Evolutionary conservation across 2,888 invertebrate species (phyloP).

Genomic region (Agrotis ipsilon): DNA sequence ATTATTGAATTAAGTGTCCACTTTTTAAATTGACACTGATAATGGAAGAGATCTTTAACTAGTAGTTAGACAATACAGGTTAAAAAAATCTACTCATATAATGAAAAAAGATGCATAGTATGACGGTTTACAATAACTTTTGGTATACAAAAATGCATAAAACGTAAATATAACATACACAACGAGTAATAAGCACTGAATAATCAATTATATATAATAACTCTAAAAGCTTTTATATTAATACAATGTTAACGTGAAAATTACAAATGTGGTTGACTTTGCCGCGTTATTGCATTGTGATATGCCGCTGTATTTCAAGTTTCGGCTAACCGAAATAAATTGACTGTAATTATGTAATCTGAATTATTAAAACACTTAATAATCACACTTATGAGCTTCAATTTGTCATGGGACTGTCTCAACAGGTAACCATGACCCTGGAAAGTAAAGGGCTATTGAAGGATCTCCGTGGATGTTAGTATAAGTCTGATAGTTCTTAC

Average conservation of each 20-base stretch:
- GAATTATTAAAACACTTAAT: constrained; percentile 6
- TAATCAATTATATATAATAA: neutral
- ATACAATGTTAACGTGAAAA: neutral
- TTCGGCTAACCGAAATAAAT: constrained; percentile 11
- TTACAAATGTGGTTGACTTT: neutral
- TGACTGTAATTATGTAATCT: constrained; percentile 12
- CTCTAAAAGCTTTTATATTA: constrained; percentile 27
- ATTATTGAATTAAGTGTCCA: no score
- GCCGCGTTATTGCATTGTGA: neutral
- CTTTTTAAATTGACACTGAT: no score
- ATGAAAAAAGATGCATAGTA: no score
- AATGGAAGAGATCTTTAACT: no score
- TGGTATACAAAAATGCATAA: neutral
- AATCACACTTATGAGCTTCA: no score
- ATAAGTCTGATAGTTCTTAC: no score
- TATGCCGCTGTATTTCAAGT: neutral
- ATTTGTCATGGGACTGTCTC: neutral
- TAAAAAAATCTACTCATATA: no score
- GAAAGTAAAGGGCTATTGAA: no score
- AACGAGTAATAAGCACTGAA: neutral
- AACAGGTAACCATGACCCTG: no score
- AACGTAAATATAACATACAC: neutral
- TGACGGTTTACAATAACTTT: no score
- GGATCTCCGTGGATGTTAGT: no score
- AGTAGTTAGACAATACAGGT: no score